A percentile compares a stretch with the other conserved stretches of the same genome.
Evolutionary conservation across 2,797 vertebrate species (phyloP).

Genomic region (Sebastes itinus): DNA sequence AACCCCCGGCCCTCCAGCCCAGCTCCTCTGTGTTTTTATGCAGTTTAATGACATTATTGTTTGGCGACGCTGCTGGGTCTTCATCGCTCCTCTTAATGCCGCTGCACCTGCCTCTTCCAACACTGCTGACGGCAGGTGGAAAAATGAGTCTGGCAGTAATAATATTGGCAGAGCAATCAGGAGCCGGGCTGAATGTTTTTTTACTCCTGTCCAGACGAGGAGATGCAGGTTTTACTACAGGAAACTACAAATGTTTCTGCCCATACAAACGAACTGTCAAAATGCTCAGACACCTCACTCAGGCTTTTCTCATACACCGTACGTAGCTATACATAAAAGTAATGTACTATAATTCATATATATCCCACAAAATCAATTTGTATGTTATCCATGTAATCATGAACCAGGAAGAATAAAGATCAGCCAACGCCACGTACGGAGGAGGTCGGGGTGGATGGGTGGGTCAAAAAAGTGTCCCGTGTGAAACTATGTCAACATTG

Average conservation of each 20-base stretch:
- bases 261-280: background rate
- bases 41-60: slow-evolving; percentile 62
- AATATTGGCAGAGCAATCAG: background rate
- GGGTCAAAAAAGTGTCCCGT: too few species aligned
- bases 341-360: too few species aligned
- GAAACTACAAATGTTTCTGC: background rate
- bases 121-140: slow-evolving; percentile 43
- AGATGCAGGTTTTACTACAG: background rate
- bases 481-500: too few species aligned
- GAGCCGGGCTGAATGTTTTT: background rate
- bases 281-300: background rate
- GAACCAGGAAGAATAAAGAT: too few species aligned
- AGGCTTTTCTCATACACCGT: too few species aligned
- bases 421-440: too few species aligned
- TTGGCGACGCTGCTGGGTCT: slow-evolving; percentile 23
- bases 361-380: too few species aligned
- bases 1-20: slow-evolving; percentile 9
- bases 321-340: too few species aligned
- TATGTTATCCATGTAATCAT: too few species aligned
- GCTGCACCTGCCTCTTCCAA: slow-evolving; percentile 48
- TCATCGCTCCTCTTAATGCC: slow-evolving; percentile 10
- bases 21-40: slow-evolving; percentile 39
- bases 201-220: background rate
- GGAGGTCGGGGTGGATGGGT: too few species aligned
- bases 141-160: background rate